Percentiles rank a stretch among this genome's conserved stretches.
Conservation (phyloP, 2,888 invertebrate genomes). For the Oxyteleia sp. region DNA sequence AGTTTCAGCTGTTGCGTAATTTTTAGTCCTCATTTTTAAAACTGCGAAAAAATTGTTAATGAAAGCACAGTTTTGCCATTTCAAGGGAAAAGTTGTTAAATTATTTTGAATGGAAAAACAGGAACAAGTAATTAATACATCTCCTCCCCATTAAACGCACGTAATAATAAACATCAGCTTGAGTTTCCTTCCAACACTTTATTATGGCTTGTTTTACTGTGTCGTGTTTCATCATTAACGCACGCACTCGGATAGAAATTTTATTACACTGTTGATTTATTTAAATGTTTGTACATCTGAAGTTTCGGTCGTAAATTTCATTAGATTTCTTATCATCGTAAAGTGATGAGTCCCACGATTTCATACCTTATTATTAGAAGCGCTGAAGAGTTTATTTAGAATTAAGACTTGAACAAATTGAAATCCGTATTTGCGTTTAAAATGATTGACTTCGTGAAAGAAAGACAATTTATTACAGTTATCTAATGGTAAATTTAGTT, state of each 20-base stretch:
- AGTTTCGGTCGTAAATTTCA: constrained; percentile 9
- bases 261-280: constrained; percentile 57
- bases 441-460: too few relatives aligned
- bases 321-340: constrained; percentile 18
- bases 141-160: constrained; percentile 27
- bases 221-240: constrained; percentile 59
- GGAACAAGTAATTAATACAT: constrained; percentile 48
- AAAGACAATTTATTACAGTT: too few relatives aligned
- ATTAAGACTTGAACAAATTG: background rate
- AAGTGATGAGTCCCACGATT: background rate
- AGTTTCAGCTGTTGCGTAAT: background rate
- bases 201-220: constrained; percentile 57
- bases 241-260: constrained; percentile 44
- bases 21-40: too few relatives aligned
- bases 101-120: background rate
- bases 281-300: constrained; percentile 43
- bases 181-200: constrained; percentile 52
- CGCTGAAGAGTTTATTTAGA: background rate
- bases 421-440: too few relatives aligned
- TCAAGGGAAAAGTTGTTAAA: constrained; percentile 1
- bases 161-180: constrained; percentile 58
- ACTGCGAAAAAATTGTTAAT: background rate
- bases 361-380: background rate
- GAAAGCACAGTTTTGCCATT: background rate
- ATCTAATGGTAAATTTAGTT: too few relatives aligned